These are phyloP conservation scores for Piaya cayana DNA, from an alignment of 2,113 vertebrate genomes.

Conservation along the genomic window DNA sequence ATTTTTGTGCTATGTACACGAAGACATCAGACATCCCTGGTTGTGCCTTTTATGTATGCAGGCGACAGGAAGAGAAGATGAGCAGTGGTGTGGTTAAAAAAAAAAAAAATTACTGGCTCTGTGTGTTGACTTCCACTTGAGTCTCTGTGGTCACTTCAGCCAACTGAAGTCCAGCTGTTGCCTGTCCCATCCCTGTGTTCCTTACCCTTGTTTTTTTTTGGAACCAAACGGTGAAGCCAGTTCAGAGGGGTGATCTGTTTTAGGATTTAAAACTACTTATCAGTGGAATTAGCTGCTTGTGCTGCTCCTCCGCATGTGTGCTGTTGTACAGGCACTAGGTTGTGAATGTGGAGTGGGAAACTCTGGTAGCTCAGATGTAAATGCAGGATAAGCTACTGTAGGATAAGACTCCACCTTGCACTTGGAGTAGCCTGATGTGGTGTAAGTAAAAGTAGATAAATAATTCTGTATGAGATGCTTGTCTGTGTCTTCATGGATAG, in stretches of 20 bases:
- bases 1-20: not conserved
- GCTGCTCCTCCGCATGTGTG: fast-evolving
- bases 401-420: not conserved
- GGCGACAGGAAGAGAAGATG: not conserved
- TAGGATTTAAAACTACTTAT: not conserved
- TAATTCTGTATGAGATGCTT: not conserved
- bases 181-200: not conserved
- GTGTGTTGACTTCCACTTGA: not conserved
- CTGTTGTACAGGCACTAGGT: not conserved
- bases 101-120: not conserved
- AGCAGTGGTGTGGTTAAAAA: not conserved
- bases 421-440: not conserved
- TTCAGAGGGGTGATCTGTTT: not conserved
- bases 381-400: not conserved
- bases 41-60: not conserved
- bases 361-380: not conserved
- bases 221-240: not conserved
- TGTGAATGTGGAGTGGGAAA: not conserved
- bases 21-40: not conserved
- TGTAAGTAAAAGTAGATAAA: not conserved
- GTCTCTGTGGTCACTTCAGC: not conserved
- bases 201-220: not conserved
- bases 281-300: not conserved
- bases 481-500: not conserved
- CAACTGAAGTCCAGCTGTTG: not conserved